phyloP scores from a whole-genome alignment of 2,888 invertebrate species.

The Heteromurus nitidus region DNA sequence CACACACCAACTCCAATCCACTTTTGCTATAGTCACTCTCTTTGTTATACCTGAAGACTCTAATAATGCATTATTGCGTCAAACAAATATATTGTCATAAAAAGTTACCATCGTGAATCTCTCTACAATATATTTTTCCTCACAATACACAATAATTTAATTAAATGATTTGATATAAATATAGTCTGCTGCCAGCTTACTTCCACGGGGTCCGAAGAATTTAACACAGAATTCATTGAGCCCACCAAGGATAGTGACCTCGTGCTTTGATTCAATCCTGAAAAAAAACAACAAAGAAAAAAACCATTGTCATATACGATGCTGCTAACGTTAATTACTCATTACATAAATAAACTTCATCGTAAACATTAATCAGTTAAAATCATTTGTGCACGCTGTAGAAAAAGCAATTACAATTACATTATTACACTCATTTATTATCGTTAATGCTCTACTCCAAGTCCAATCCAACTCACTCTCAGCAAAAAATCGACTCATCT shows the following conservation, averaged over 20 bases:
- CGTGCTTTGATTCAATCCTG: slow-evolving; percentile 99
- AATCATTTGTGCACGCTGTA: not conserved
- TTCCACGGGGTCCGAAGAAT: slow-evolving; percentile 98
- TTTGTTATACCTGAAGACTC: no score
- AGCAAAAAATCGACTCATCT: no score
- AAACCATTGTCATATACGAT: slow-evolving; percentile 3
- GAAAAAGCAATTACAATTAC: not conserved
- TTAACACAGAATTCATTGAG: slow-evolving; percentile 99
- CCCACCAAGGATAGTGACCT: slow-evolving; percentile 98
- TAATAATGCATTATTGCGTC: no score
- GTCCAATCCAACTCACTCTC: not conserved
- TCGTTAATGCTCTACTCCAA: not conserved
- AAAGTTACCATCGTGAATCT: no score
- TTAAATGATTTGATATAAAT: no score
- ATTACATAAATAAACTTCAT: not conserved
- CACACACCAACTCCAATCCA: no score
- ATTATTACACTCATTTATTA: not conserved
- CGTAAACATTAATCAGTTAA: not conserved
- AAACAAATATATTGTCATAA: no score
- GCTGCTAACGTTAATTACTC: not conserved
- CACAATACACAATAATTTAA: no score
- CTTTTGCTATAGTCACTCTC: no score
- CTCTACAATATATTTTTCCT: no score
- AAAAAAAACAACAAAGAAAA: slow-evolving; percentile 55
- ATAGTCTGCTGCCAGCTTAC: slow-evolving; percentile 81